Percentiles rank a stretch among this genome's conserved stretches.
Conservation (phyloP, 1,140 invertebrate species). For the Anastrepha obliqua region DNA sequence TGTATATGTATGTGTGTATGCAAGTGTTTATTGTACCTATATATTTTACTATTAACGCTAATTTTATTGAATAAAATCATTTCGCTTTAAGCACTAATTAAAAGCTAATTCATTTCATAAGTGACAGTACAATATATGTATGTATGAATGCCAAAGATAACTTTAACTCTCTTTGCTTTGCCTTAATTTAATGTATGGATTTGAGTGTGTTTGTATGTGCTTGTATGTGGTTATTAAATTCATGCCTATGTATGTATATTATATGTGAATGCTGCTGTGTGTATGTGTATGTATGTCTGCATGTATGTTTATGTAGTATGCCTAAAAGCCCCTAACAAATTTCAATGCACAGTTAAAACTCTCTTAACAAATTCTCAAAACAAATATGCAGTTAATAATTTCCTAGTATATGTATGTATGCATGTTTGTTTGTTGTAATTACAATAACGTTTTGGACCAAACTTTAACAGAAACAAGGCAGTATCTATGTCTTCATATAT, state of each 20-base stretch:
- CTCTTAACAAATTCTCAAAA: not conserved
- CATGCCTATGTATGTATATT: not conserved
- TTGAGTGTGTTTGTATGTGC: not conserved
- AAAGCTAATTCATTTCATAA: not conserved
- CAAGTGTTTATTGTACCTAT: not conserved
- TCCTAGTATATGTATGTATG: not conserved
- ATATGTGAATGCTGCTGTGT: not conserved
- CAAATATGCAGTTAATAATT: conserved; percentile 19
- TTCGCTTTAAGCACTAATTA: conserved; percentile 12
- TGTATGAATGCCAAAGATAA: not conserved
- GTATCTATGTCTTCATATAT: not conserved
- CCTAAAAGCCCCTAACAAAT: not conserved
- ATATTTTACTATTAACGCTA: not conserved
- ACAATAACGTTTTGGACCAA: conserved; percentile 26
- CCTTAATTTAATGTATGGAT: not conserved
- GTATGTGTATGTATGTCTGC: not conserved
- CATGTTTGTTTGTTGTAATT: conserved; percentile 28
- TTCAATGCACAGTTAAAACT: not conserved
- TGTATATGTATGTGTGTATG: not conserved
- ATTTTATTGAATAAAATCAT: not conserved
- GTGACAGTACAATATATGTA: not conserved
- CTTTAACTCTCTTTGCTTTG: not conserved
- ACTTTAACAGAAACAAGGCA: conserved; percentile 47
- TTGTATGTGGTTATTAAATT: not conserved
- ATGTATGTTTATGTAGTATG: not conserved